Percentiles rank a stretch among this genome's conserved stretches.
These are phyloP conservation scores for Elymnias hypermnestra DNA, from an alignment of 1,140 invertebrate species.

Conservation along the genomic window DNA sequence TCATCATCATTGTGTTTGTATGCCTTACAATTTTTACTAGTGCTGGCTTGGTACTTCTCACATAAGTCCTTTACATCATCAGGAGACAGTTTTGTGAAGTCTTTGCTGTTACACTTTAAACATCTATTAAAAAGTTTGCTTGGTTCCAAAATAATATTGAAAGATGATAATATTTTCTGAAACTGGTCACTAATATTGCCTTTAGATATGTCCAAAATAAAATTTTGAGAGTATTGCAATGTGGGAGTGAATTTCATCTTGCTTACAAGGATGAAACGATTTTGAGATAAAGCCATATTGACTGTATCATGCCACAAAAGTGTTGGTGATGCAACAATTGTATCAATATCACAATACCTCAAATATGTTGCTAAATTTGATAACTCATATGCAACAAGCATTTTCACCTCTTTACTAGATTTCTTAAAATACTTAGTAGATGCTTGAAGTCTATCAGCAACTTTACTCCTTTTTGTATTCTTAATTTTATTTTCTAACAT, in stretches of 20 bases:
- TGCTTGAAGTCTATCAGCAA: conserved; percentile 30
- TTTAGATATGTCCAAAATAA: conserved; percentile 50
- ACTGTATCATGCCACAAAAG: conserved; percentile 61
- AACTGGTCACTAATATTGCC: conserved; percentile 42
- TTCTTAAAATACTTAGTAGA: conserved; percentile 28
- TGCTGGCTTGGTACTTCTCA: conserved; percentile 24
- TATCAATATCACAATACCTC: conserved; percentile 61
- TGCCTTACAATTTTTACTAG: conserved; percentile 15
- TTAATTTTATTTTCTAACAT: conserved; percentile 67
- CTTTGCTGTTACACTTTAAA: conserved; percentile 51
- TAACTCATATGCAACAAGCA: conserved; percentile 46
- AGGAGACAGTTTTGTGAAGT: conserved; percentile 32
- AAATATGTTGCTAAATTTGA: conserved; percentile 45
- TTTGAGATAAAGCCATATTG: conserved; percentile 50
- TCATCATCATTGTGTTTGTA: conserved; percentile 37
- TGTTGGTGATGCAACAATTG: conserved; percentile 30
- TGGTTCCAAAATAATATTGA: conserved; percentile 42
- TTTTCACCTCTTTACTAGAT: conserved; percentile 41
- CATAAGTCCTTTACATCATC: conserved; percentile 43
- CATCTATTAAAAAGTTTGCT: conserved; percentile 47
- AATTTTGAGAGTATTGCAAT: conserved; percentile 45
- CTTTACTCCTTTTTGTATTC: conserved; percentile 61
- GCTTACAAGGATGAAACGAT: conserved; percentile 42
- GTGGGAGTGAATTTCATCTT: conserved; percentile 52
- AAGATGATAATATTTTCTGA: conserved; percentile 41